phyloP scores from a whole-genome alignment of 2,888 invertebrate species.

The Trilocha varians region DNA sequence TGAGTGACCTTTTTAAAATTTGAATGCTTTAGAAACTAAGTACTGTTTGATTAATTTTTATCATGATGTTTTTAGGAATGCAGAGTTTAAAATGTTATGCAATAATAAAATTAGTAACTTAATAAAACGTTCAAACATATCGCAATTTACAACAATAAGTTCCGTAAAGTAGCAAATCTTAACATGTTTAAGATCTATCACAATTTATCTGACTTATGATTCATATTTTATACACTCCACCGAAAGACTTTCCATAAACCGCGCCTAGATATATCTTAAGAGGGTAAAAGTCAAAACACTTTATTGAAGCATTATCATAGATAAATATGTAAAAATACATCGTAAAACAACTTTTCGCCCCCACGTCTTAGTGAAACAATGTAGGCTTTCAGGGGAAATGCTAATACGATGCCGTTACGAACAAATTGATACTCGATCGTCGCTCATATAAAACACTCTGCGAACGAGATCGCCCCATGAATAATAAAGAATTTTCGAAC shows the following conservation, averaged over 20 bases:
- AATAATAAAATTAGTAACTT: too few species aligned
- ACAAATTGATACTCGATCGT: conserved; percentile 74
- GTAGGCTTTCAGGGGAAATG: conserved; percentile 58
- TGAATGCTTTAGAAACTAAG: too few species aligned
- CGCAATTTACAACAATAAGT: too few species aligned
- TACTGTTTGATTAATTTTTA: too few species aligned
- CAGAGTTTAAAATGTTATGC: too few species aligned
- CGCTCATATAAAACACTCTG: conserved; percentile 73
- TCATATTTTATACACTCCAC: too few species aligned
- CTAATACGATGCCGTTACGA: conserved; percentile 61
- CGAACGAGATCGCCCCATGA: conserved; percentile 66
- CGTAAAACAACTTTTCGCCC: conserved; percentile 20
- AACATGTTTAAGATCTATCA: too few species aligned
- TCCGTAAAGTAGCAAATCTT: too few species aligned
- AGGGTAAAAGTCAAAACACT: not conserved
- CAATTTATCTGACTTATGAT: too few species aligned
- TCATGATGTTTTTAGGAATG: too few species aligned
- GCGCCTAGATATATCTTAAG: not conserved
- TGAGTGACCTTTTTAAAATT: too few species aligned
- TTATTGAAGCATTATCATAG: not conserved
- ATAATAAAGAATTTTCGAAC: conserved; percentile 69
- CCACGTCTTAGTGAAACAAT: conserved; percentile 41
- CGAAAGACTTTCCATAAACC: not conserved
- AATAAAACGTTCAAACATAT: too few species aligned
- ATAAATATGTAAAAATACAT: conserved; percentile 2